phyloP scores from a whole-genome alignment of 2,113 vertebrate genomes.

The Micronycteris hirsuta region DNA sequence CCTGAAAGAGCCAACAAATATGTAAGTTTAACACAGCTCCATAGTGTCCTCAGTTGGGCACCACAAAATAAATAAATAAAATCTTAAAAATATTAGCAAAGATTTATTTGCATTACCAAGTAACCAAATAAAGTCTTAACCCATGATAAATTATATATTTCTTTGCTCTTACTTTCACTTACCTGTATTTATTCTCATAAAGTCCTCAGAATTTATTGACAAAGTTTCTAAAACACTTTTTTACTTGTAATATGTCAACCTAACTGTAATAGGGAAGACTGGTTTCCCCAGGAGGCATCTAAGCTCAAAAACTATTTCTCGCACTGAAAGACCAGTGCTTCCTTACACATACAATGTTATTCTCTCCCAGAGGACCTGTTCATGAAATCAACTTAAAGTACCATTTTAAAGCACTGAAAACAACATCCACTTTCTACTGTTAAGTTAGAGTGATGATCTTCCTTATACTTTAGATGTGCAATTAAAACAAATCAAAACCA shows the following conservation, averaged over 20 bases:
- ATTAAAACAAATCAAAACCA: slow-evolving; percentile 28
- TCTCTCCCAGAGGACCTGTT: neutral
- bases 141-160: neutral
- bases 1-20: neutral
- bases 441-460: neutral
- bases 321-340: neutral
- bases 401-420: slow-evolving; percentile 17
- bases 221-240: slow-evolving; percentile 15
- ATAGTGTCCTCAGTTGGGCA: neutral
- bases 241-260: neutral
- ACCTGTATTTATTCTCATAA: neutral
- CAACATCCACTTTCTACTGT: neutral
- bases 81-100: neutral
- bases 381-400: neutral
- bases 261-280: neutral
- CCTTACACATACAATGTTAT: neutral
- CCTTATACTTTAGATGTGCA: neutral
- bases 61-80: no score
- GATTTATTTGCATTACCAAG: neutral
- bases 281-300: neutral
- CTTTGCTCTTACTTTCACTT: neutral
- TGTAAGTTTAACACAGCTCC: neutral
- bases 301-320: neutral
- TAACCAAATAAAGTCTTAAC: neutral
- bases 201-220: neutral